Evolutionary conservation across 2,113 vertebrate species (phyloP), one percentile per base, ranked within the genome.

Genomic region (Crocuta crocuta): DNA sequence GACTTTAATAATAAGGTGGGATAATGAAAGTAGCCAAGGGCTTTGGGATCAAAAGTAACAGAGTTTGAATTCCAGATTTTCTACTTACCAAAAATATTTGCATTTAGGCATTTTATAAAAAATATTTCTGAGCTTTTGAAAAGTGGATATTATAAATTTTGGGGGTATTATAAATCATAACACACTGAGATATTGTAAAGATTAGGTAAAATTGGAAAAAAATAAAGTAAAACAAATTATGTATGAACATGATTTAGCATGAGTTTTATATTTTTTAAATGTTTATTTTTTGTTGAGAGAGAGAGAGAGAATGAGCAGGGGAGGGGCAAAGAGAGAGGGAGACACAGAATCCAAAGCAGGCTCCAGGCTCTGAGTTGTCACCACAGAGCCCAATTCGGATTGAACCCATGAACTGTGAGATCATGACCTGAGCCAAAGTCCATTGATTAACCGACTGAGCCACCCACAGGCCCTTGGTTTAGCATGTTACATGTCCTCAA

Each of bases 51-150:
- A 70, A 21, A 86, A 0, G 33, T 88, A 53, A 3, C 21, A 53
- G 28, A 83, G 78, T 89, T 96, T 61, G 83, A 86, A 93, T 93
- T 68, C 35, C 65, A 17, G 4, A 15, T 92, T 74, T 87, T 82
- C 31, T 35, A 45, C 10, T 33, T 61, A 50, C 26, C 24, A 85
- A 55, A 85, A 55, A 50, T 70, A 84, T 53, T 89, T 70, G 33
- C 31, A 80, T 13, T 85, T 33, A 5, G 21, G 8, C 7, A n/a
- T 35, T 65, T 74, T 16, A 61, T 21, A 61, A 61, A 61, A 23
- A 50, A 91, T 19, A 13, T 79, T 78, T 93, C 81, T 74, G 35
- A 68, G 9, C 11, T 66, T 96, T 89, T 61, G 6, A 10, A 71
- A 74, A 68, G 65, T 43, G 33, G 2, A 5, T 63, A 31, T 74